Percentiles rank a stretch among this genome's conserved stretches.
phyloP scores from a whole-genome alignment of 2,888 invertebrate species.

The Eupsilia transversa region DNA sequence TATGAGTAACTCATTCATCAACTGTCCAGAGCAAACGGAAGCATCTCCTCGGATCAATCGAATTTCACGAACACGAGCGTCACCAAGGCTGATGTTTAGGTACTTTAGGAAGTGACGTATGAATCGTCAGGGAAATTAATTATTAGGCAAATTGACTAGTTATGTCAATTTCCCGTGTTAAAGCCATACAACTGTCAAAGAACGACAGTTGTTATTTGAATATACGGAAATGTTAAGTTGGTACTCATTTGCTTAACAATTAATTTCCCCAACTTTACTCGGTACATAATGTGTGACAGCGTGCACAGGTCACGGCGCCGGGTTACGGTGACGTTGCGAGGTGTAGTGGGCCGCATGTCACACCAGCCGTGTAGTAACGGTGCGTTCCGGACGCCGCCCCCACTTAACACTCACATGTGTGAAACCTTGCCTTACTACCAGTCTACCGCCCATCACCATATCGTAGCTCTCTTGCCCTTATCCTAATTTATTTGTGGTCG shows the following conservation, averaged over 20 bases:
- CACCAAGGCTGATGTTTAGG: not conserved
- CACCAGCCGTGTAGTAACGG: slow-evolving; percentile 86
- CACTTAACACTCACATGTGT: slow-evolving; percentile 67
- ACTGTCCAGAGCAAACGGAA: not conserved
- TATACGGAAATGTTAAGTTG: not conserved
- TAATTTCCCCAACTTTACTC: not conserved
- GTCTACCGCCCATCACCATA: not conserved
- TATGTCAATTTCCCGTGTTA: not conserved
- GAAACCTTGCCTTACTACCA: slow-evolving; percentile 46
- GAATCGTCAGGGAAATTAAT: too few relatives aligned
- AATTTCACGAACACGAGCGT: too few relatives aligned
- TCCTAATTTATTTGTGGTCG: not conserved
- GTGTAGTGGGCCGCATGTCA: slow-evolving; percentile 79
- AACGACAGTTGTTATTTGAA: not conserved
- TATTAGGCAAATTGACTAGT: not conserved
- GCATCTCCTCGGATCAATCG: not conserved
- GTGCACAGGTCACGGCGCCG: slow-evolving; percentile 62
- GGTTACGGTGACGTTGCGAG: slow-evolving; percentile 65
- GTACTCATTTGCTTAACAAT: not conserved
- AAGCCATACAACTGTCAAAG: not conserved
- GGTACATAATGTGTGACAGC: slow-evolving; percentile 45
- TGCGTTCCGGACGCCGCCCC: slow-evolving; percentile 78
- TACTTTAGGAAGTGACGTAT: slow-evolving; percentile 4
- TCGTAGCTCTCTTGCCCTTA: not conserved
- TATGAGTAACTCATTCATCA: not conserved